phyloP scores from a whole-genome alignment of 1,140 invertebrate genomes.

The Sarcophaga bullata region DNA sequence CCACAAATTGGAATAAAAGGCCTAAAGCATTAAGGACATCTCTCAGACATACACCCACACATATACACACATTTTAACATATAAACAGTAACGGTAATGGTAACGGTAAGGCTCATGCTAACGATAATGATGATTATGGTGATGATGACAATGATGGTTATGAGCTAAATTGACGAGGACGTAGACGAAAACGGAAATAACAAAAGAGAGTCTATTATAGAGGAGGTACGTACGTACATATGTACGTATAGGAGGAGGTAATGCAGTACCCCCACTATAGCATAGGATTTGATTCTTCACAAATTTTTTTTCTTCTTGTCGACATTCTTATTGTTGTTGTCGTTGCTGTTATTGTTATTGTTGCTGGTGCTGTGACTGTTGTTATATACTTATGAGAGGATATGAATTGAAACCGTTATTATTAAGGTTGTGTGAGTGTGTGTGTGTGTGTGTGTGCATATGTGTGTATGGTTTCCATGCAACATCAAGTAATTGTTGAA shows the following conservation, averaged over 20 bases:
- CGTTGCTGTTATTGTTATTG: background rate
- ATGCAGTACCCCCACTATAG: too few relatives aligned
- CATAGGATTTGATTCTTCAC: too few relatives aligned
- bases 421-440: background rate
- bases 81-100: background rate
- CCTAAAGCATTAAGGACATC: background rate
- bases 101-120: too few relatives aligned
- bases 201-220: background rate
- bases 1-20: constrained; percentile 4
- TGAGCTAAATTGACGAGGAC: constrained; percentile 8
- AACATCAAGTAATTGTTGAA: background rate
- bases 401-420: constrained; percentile 10
- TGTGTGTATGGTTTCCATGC: background rate
- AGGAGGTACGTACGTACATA: too few relatives aligned
- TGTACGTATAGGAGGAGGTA: too few relatives aligned
- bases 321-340: too few relatives aligned
- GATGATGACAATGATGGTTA: background rate
- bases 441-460: background rate
- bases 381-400: background rate
- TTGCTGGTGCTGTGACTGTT: background rate
- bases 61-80: background rate
- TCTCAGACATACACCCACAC: background rate
- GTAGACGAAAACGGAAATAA: background rate
- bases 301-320: too few relatives aligned
- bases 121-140: background rate